Conservation (phyloP, 1,140 invertebrate species). For the Himalopsyche phryganea region DNA sequence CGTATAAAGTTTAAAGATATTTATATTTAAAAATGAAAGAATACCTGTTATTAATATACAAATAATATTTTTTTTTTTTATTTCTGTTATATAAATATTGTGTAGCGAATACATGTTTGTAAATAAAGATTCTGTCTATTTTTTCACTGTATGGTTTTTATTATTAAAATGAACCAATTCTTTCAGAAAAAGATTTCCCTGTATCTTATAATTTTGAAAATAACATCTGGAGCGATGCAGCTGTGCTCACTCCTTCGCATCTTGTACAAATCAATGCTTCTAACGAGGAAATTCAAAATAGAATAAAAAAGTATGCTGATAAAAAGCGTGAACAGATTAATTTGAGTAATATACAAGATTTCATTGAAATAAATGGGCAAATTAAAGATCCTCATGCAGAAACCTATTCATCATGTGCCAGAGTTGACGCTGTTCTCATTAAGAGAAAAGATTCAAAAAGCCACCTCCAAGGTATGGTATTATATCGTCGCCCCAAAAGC, state of each 20-base stretch:
- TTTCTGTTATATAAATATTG: too few relatives aligned
- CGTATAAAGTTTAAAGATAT: too few relatives aligned
- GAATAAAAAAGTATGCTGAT: slow-evolving; percentile 43
- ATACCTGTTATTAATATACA: too few relatives aligned
- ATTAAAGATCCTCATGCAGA: slow-evolving; percentile 33
- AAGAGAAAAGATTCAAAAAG: slow-evolving; percentile 64
- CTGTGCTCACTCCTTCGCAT: neutral
- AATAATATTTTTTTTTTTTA: too few relatives aligned
- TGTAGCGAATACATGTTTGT: too few relatives aligned
- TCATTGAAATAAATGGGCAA: slow-evolving; percentile 45
- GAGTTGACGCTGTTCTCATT: slow-evolving; percentile 62
- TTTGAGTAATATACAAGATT: slow-evolving; percentile 62
- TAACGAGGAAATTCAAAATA: slow-evolving; percentile 23
- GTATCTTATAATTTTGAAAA: neutral
- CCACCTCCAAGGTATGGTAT: slow-evolving; percentile 61
- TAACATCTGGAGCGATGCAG: too few relatives aligned
- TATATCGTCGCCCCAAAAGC: too few relatives aligned
- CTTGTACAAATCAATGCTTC: slow-evolving; percentile 27
- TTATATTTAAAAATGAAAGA: too few relatives aligned
- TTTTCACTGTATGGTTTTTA: slow-evolving; percentile 12
- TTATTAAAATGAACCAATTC: slow-evolving; percentile 9
- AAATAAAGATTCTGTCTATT: slow-evolving; percentile 7
- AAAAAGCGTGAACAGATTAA: slow-evolving; percentile 64
- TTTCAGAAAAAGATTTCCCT: slow-evolving; percentile 10
- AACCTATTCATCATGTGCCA: slow-evolving; percentile 56